Base-by-base conservation (phyloP, 2,113 vertebrate species). In the Mastomys coucha region DNA sequence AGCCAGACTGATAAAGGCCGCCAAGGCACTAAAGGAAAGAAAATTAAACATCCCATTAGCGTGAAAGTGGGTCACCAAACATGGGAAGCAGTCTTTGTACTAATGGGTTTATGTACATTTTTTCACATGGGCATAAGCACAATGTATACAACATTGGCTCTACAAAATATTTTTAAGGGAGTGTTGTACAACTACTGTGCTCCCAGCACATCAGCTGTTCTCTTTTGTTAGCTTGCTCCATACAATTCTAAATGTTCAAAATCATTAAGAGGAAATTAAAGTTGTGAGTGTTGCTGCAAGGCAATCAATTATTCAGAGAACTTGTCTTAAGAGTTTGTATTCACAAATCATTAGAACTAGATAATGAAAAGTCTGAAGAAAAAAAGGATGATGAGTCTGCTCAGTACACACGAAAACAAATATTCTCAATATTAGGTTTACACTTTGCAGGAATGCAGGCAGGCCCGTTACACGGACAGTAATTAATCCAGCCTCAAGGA, bases 101-200 rank as follows among this genome's bases (percentile, higher is more conserved):
- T 96, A 97, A 97, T 95, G 89, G 97, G 78, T 98, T 98, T 91
- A 28, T 19, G 85, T 75, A 72, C 60, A 92, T 91, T 91, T 94
- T 95, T 39, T 19, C 45, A 49, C 63, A 28, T 63, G 14, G 39
- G 42, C 51, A 95, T 45, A 14, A 65, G 93, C 86, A 60, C 77
- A 72, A 91, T 70, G 19, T 19, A 60, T 39, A 39, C 2, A 78
- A 39, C 42, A 75, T 13, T 60, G 10, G 20, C 39, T 93, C 60
- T 12, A 49, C 31, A 49, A 73, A 88, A 11, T 45, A 58, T 42
- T 36, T 92, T 84, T 85, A 73, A 63, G 4, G 72, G 12, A 95
- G 39, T 86, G 58, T 73, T 58, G 67, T 31, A 90, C 81, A 6
- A 13, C n/a, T 86, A 78, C 78, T 45, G 24, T 56, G 72, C 5